phyloP scores from a whole-genome alignment of 1,140 invertebrate genomes.

The Drosophila busckii region DNA sequence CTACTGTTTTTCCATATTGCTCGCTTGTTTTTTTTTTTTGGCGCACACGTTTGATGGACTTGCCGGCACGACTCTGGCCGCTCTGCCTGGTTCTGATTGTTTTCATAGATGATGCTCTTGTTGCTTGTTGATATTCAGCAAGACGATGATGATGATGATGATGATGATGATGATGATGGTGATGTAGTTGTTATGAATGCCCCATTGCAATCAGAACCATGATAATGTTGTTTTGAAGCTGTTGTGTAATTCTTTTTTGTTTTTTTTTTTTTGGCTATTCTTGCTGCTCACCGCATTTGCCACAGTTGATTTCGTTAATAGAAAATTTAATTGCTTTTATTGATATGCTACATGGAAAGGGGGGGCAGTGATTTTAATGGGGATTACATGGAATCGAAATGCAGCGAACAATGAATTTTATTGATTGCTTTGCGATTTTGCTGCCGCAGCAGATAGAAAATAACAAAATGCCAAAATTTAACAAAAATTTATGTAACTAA shows the following conservation, averaged over 20 bases:
- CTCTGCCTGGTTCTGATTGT: constrained; percentile 60
- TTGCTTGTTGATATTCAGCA: constrained; percentile 53
- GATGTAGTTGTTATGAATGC: constrained; percentile 16
- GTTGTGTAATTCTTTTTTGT: constrained; percentile 18
- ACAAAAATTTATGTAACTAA: too few species aligned
- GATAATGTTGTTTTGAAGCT: constrained; percentile 40
- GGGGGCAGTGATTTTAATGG: constrained; percentile 31
- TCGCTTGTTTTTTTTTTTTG: constrained; percentile 31
- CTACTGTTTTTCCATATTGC: too few species aligned
- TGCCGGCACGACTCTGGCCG: constrained; percentile 23
- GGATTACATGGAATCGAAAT: constrained; percentile 24
- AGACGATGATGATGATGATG: too few species aligned
- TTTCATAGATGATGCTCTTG: constrained; percentile 48
- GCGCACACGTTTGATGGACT: constrained; percentile 64
- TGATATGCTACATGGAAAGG: constrained; percentile 38
- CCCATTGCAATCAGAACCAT: constrained; percentile 21
- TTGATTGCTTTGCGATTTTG: too few species aligned
- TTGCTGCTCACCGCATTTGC: constrained; percentile 30
- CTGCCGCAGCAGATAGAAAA: too few species aligned
- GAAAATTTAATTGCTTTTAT: constrained; percentile 74
- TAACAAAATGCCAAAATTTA: too few species aligned
- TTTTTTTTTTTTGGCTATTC: constrained; percentile 8
- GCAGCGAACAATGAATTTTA: constrained; percentile 24
- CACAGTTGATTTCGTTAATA: constrained; percentile 67
- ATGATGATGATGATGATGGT: constrained; percentile 24